These are phyloP conservation scores for Peribatodes rhomboidaria DNA, from an alignment of 2,888 invertebrate genomes.

Conservation along the genomic window DNA sequence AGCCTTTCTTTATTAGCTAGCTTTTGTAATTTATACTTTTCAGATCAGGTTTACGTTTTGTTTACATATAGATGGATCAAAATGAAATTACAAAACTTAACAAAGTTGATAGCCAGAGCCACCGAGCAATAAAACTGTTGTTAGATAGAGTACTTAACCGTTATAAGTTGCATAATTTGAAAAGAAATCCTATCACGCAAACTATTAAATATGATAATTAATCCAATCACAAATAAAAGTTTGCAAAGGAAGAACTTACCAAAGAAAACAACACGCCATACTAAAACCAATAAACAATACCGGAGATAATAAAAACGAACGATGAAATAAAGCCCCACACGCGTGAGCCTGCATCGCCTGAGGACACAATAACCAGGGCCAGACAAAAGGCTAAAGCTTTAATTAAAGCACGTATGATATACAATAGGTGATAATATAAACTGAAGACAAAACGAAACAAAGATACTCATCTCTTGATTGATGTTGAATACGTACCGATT, in stretches of 20 bases:
- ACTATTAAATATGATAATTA: not conserved
- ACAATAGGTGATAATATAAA: slow-evolving; percentile 44
- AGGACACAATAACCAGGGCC: slow-evolving; percentile 51
- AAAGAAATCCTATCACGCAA: no score
- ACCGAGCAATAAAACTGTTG: no score
- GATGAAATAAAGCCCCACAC: slow-evolving; percentile 44
- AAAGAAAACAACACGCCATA: slow-evolving; percentile 15
- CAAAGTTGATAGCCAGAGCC: no score
- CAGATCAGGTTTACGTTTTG: no score
- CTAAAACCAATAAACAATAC: slow-evolving; percentile 44
- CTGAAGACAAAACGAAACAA: slow-evolving; percentile 38
- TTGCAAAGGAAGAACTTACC: no score
- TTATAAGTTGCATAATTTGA: no score
- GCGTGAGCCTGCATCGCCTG: slow-evolving; percentile 46
- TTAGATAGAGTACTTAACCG: no score
- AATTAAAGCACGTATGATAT: slow-evolving; percentile 36
- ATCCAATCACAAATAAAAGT: slow-evolving; percentile 7
- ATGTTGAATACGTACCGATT: slow-evolving; percentile 38
- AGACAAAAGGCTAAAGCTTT: slow-evolving; percentile 46
- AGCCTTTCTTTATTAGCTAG: not conserved
- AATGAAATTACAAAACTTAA: no score
- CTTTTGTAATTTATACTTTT: not conserved
- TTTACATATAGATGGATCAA: no score
- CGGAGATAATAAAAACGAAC: slow-evolving; percentile 43
- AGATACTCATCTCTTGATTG: slow-evolving; percentile 21